phyloP scores from a whole-genome alignment of 2,888 invertebrate species.

The Abrostola triplasia region DNA sequence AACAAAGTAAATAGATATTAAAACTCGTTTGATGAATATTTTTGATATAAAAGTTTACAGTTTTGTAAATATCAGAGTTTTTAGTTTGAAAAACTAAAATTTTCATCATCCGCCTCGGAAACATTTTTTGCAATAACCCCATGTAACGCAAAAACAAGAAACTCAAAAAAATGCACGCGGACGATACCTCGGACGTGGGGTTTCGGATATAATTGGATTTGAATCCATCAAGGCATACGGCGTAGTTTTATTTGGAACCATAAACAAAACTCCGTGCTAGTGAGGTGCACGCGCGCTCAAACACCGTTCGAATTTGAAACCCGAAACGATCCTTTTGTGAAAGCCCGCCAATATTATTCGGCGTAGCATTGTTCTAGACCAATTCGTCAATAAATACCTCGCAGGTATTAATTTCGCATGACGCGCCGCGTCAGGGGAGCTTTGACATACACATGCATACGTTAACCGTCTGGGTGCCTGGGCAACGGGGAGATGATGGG shows the following conservation, averaged over 20 bases:
- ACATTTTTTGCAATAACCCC: no score
- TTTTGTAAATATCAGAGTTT: no score
- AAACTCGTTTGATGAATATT: no score
- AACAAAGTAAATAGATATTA: no score
- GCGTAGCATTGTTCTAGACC: slow-evolving; percentile 7
- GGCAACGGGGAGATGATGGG: slow-evolving; percentile 46
- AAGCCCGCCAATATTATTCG: neutral
- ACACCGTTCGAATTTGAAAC: slow-evolving; percentile 16
- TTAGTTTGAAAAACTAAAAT: no score
- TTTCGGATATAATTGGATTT: neutral
- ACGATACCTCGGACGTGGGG: neutral
- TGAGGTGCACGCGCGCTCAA: slow-evolving; percentile 4
- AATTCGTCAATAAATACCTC: slow-evolving; percentile 37
- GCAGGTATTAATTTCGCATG: slow-evolving; percentile 33
- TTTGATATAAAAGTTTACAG: no score
- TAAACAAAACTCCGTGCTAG: neutral
- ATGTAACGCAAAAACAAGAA: neutral
- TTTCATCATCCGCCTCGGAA: no score
- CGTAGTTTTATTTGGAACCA: neutral
- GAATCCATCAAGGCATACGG: neutral
- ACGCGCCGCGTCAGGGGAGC: slow-evolving; percentile 12
- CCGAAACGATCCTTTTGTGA: neutral
- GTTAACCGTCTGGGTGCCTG: slow-evolving; percentile 35
- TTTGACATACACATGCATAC: slow-evolving; percentile 9
- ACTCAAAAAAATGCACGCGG: neutral